A percentile compares a stretch with the other conserved stretches of the same genome.
Evolutionary conservation across 2,888 invertebrate species (phyloP).

Genomic region (Automeris io): DNA sequence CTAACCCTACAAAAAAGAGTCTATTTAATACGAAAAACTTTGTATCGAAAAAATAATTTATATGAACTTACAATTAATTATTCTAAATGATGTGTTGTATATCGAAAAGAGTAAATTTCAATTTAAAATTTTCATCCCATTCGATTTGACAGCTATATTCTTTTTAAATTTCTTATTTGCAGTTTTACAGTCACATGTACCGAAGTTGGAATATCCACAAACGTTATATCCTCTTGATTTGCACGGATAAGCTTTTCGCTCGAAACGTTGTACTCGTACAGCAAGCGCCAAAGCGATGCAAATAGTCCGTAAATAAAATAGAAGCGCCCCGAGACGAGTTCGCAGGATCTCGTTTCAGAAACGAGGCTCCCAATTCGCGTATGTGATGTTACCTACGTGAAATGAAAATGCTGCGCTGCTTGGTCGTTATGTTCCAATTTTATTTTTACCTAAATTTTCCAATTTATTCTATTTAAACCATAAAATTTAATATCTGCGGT

Average conservation of each 20-base stretch:
- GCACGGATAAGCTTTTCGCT: conserved; percentile 19
- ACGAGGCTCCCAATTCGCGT: conserved; percentile 13
- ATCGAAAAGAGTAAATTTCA: conserved; percentile 14
- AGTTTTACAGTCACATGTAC: conserved; percentile 10
- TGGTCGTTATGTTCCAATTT: conserved; percentile 7
- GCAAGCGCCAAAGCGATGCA: conserved; percentile 34
- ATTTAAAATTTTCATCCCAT: conserved; percentile 17
- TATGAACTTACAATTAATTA: not conserved
- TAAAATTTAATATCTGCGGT: not conserved
- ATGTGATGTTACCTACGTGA: conserved; percentile 31
- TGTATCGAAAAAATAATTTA: not conserved
- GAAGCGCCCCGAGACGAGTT: conserved; percentile 28
- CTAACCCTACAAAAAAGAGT: too few relatives aligned
- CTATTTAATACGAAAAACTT: too few relatives aligned
- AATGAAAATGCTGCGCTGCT: not conserved
- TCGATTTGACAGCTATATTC: conserved; percentile 10
- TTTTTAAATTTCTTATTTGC: conserved; percentile 16
- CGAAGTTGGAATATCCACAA: too few relatives aligned
- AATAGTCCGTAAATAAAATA: conserved; percentile 66
- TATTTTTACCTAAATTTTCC: conserved; percentile 16
- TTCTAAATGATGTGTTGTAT: not conserved
- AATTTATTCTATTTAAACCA: not conserved
- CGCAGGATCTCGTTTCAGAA: conserved; percentile 21
- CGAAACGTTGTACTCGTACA: conserved; percentile 26
- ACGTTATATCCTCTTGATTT: conserved; percentile 12